Evolutionary conservation across 1,140 invertebrate genomes (phyloP).

Genomic region (Drosophila eugracilis): DNA sequence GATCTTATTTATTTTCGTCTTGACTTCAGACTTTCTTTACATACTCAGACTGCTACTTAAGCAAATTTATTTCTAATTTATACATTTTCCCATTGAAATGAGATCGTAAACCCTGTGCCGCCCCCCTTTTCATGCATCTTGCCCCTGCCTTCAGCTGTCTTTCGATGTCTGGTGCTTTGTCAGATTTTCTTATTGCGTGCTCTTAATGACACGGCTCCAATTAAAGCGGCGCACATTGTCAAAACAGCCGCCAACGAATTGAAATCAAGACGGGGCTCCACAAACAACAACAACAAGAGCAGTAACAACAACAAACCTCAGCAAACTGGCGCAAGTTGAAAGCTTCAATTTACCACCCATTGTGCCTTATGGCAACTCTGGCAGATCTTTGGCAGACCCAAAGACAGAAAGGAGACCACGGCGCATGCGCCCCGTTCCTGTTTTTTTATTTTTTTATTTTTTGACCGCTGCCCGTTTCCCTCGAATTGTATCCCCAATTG

Average conservation of each 20-base stretch:
- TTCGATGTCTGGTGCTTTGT: slow-evolving; percentile 3
- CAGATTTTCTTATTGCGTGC: slow-evolving; percentile 61
- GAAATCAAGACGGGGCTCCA: slow-evolving; percentile 45
- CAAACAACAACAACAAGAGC: not conserved
- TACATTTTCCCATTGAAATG: not conserved
- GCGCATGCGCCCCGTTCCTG: slow-evolving; percentile 37
- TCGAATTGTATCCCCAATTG: not conserved
- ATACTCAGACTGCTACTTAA: not conserved
- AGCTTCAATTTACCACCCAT: slow-evolving; percentile 81
- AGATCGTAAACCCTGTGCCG: not conserved
- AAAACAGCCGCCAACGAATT: slow-evolving; percentile 77
- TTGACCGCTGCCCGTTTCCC: not conserved
- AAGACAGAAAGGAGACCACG: slow-evolving; percentile 18
- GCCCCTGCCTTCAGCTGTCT: not conserved
- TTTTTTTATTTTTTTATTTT: slow-evolving; percentile 5
- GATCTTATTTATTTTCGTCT: too few species aligned
- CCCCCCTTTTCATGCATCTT: not conserved
- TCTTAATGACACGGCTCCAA: slow-evolving; percentile 76
- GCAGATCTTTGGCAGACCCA: slow-evolving; percentile 16
- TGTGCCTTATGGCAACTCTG: slow-evolving; percentile 69
- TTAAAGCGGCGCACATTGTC: slow-evolving; percentile 76
- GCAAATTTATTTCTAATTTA: slow-evolving; percentile 16
- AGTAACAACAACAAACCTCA: slow-evolving; percentile 2
- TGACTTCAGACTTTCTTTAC: not conserved
- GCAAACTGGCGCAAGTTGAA: slow-evolving; percentile 59